phyloP scores from a whole-genome alignment of 2,113 vertebrate genomes.

The Ramphastos sulfuratus region DNA sequence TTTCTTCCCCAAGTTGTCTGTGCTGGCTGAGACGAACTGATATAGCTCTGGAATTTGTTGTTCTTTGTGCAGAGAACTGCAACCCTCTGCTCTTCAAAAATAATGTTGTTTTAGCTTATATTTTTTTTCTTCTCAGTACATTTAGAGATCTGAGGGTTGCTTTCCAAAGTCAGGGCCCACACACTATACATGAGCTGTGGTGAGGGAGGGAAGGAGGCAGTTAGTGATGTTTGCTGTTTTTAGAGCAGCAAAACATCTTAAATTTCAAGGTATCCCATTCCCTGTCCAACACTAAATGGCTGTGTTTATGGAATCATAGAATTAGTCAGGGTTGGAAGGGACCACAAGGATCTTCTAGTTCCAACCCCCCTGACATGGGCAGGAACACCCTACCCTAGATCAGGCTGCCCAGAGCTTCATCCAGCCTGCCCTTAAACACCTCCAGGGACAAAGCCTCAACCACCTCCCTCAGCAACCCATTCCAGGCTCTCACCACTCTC shows the following conservation, averaged over 20 bases:
- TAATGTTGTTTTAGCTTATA: background rate
- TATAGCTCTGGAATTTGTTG: background rate
- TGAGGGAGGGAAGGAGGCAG: background rate
- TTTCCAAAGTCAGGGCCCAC: conserved; percentile 17
- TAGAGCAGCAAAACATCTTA: background rate
- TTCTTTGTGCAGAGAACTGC: background rate
- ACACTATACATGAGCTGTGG: background rate
- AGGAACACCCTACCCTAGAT: too few species aligned
- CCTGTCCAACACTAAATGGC: background rate
- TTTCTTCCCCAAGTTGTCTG: background rate
- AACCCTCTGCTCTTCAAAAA: background rate
- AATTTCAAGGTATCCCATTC: background rate
- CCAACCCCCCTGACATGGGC: too few species aligned
- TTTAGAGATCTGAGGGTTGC: background rate
- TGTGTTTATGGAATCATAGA: background rate
- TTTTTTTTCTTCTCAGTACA: background rate
- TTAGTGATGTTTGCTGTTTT: background rate
- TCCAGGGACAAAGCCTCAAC: too few species aligned
- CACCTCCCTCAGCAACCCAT: too few species aligned
- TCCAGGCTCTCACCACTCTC: too few species aligned
- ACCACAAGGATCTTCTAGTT: too few species aligned
- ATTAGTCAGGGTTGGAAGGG: too few species aligned
- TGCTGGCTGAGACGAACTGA: background rate
- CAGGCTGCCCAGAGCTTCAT: too few species aligned
- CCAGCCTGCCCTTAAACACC: too few species aligned